Evolutionary conservation across 2,888 invertebrate species (phyloP).

Genomic region (Sinentomon sp.): DNA sequence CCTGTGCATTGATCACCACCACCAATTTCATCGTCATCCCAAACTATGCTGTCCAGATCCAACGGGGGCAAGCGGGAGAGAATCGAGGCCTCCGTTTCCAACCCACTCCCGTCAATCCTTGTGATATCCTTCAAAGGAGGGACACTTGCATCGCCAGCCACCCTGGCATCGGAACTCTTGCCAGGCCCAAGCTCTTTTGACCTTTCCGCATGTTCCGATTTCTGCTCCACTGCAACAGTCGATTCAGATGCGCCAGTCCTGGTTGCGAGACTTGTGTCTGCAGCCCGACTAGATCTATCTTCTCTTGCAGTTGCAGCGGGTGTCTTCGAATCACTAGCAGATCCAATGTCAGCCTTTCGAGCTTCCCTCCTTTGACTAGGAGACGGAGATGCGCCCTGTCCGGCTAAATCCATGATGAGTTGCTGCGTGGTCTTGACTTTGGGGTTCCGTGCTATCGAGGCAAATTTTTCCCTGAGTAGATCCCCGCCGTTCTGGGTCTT

Average conservation of each 20-base stretch:
- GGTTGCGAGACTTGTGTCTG: too few species aligned
- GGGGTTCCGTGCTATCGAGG: constrained; percentile 29
- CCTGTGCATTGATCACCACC: too few species aligned
- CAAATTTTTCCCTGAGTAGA: constrained; percentile 27
- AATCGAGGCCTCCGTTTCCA: constrained; percentile 29
- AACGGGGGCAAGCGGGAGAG: constrained; percentile 36
- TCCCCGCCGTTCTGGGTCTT: too few species aligned
- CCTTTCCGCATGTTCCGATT: too few species aligned
- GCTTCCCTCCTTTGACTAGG: constrained; percentile 20
- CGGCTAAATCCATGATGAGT: constrained; percentile 39
- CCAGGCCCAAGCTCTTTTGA: too few species aligned
- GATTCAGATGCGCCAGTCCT: too few species aligned
- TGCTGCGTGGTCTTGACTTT: constrained; percentile 52
- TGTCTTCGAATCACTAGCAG: too few species aligned
- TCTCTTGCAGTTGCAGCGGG: too few species aligned
- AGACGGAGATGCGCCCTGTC: constrained; percentile 23
- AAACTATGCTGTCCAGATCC: constrained; percentile 28
- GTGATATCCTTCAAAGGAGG: constrained; percentile 11
- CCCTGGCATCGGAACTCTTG: constrained; percentile 9
- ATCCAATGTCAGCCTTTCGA: too few species aligned
- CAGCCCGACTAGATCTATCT: too few species aligned
- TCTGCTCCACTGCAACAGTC: too few species aligned
- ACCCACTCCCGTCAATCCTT: constrained; percentile 14
- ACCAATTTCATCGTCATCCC: too few species aligned
- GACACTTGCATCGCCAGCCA: constrained; percentile 11